Percentiles rank a stretch among this genome's conserved stretches.
phyloP scores from a whole-genome alignment of 2,113 vertebrate genomes.

The Gallinago media region DNA sequence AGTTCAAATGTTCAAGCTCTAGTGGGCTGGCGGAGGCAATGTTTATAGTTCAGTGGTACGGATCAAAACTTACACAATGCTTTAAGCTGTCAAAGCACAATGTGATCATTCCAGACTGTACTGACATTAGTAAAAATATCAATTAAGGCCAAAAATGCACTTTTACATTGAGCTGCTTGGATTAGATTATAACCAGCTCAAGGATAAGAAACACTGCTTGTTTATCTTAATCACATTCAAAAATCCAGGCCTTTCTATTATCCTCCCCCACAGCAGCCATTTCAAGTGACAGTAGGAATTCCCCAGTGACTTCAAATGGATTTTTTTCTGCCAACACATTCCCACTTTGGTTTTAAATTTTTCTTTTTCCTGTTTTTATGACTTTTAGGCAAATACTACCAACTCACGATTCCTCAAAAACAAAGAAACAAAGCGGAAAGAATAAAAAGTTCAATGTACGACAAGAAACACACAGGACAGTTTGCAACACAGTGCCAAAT shows the following conservation, averaged over 20 bases:
- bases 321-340: neutral
- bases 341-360: neutral
- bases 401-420: neutral
- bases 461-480: neutral
- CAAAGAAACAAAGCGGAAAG: neutral
- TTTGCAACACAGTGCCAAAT: neutral
- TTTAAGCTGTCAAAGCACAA: constrained; percentile 70
- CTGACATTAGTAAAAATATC: constrained; percentile 70
- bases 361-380: neutral
- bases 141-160: constrained; percentile 73
- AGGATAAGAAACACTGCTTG: constrained; percentile 66
- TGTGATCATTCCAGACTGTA: constrained; percentile 47
- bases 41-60: constrained; percentile 53
- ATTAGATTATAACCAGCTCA: constrained; percentile 62
- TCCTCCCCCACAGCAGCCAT: constrained; percentile 15
- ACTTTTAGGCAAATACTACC: neutral
- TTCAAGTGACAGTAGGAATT: constrained; percentile 53
- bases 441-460: neutral
- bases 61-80: constrained; percentile 55
- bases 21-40: constrained; percentile 14
- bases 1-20: constrained; percentile 51
- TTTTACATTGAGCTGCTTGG: constrained; percentile 65
- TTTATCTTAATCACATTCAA: constrained; percentile 69
- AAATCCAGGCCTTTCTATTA: constrained; percentile 36
- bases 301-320: constrained; percentile 18